phyloP scores from a whole-genome alignment of 2,113 vertebrate species.

The Lepus timidus region DNA sequence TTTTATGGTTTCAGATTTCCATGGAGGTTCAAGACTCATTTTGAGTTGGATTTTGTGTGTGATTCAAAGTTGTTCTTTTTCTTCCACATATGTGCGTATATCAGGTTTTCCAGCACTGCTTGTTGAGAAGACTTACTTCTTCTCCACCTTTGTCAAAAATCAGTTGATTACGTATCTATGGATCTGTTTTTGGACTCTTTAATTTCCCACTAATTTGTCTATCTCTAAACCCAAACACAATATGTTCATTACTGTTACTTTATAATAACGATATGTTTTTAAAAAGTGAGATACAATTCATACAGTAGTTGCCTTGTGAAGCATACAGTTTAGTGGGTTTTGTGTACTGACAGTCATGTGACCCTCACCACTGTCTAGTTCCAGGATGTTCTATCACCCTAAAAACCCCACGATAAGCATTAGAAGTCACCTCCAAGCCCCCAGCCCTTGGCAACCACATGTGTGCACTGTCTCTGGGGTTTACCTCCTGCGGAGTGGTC shows the following conservation, averaged over 20 bases:
- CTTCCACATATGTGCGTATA: background rate
- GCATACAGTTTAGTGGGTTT: background rate
- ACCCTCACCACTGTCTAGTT: background rate
- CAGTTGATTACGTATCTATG: background rate
- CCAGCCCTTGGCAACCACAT: background rate
- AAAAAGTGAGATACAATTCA: background rate
- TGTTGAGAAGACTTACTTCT: background rate
- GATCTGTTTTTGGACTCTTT: background rate
- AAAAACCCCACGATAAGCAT: background rate
- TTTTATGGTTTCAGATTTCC: conserved; percentile 31
- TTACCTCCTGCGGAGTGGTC: background rate
- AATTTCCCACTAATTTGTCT: background rate
- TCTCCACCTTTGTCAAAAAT: background rate
- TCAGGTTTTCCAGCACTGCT: background rate
- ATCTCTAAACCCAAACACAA: background rate
- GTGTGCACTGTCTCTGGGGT: background rate
- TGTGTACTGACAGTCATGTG: background rate
- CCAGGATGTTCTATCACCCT: background rate
- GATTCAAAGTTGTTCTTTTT: background rate
- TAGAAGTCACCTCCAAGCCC: background rate
- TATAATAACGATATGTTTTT: background rate
- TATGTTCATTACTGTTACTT: background rate
- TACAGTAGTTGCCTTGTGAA: background rate
- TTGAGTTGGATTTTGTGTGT: conserved; percentile 25
- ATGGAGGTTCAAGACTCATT: background rate